A percentile compares a stretch with the other conserved stretches of the same genome.
These are phyloP conservation scores for Acronicta aceris DNA, from an alignment of 2,888 invertebrate genomes.

Conservation along the genomic window DNA sequence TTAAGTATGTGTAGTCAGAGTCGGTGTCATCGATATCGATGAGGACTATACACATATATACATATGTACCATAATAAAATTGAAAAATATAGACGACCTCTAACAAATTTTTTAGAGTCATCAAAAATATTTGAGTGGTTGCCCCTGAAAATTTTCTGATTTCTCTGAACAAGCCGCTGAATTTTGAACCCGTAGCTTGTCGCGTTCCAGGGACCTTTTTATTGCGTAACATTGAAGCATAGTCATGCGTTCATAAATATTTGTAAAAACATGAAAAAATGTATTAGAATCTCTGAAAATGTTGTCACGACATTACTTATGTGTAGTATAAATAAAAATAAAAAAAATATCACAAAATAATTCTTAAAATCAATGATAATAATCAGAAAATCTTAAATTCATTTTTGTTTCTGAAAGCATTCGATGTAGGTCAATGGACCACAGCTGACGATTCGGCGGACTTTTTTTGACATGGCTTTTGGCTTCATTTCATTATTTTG, in stretches of 20 bases:
- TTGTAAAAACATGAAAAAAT: constrained; percentile 18
- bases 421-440: constrained; percentile 70
- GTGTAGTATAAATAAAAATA: background rate
- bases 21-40: no score
- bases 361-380: constrained; percentile 13
- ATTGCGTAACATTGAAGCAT: constrained; percentile 36
- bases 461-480: constrained; percentile 88
- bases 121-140: no score
- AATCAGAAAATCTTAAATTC: constrained; percentile 41
- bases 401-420: constrained; percentile 56
- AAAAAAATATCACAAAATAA: background rate
- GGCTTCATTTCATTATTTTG: constrained; percentile 89
- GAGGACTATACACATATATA: no score
- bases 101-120: no score
- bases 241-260: constrained; percentile 9
- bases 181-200: background rate
- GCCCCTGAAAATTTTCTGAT: no score
- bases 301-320: background rate
- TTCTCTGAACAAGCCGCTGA: no score
- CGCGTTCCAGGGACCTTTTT: constrained; percentile 43
- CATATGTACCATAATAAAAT: no score
- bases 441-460: constrained; percentile 84
- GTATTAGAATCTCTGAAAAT: constrained; percentile 9
- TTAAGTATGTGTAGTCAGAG: no score
- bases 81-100: no score